Conservation (phyloP, 2,113 vertebrate genomes). For the Uria aalge region DNA sequence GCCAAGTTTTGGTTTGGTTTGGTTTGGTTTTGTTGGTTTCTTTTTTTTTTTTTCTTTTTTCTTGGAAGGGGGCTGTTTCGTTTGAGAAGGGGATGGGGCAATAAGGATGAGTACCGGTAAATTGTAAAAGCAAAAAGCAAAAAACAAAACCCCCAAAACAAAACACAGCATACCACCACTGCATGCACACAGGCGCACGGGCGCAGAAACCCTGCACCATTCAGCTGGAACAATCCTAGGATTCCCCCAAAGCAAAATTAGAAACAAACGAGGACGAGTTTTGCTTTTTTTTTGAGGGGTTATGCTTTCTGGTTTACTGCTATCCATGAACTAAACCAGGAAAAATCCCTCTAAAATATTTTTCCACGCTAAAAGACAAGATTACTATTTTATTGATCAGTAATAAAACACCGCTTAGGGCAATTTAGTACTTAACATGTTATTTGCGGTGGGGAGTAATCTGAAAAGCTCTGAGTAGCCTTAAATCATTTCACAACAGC, state of each 20-base stretch:
- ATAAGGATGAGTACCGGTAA: neutral
- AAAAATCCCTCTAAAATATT: slow-evolving; percentile 29
- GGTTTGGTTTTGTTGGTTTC: neutral
- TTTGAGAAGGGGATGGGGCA: neutral
- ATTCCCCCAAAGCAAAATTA: slow-evolving; percentile 47
- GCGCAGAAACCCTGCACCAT: neutral
- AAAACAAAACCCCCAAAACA: neutral
- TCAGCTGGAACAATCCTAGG: slow-evolving; percentile 27
- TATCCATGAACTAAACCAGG: neutral
- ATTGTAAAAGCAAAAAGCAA: neutral
- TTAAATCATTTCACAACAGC: slow-evolving; percentile 69
- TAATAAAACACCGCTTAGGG: slow-evolving; percentile 43
- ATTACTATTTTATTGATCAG: slow-evolving; percentile 62
- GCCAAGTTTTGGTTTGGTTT: slow-evolving; percentile 20
- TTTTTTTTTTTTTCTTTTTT: neutral
- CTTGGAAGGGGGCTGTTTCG: neutral
- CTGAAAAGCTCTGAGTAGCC: slow-evolving; percentile 64
- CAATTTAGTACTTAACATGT: slow-evolving; percentile 60
- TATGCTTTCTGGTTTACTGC: neutral
- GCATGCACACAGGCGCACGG: neutral
- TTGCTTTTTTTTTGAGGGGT: neutral
- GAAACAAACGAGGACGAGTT: neutral
- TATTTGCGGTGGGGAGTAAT: slow-evolving; percentile 57
- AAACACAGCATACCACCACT: neutral
- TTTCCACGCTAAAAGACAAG: slow-evolving; percentile 31